Evolutionary conservation across 2,113 vertebrate species (phyloP), one percentile per base, ranked within the genome.

Genomic region (Scophthalmus maximus): DNA sequence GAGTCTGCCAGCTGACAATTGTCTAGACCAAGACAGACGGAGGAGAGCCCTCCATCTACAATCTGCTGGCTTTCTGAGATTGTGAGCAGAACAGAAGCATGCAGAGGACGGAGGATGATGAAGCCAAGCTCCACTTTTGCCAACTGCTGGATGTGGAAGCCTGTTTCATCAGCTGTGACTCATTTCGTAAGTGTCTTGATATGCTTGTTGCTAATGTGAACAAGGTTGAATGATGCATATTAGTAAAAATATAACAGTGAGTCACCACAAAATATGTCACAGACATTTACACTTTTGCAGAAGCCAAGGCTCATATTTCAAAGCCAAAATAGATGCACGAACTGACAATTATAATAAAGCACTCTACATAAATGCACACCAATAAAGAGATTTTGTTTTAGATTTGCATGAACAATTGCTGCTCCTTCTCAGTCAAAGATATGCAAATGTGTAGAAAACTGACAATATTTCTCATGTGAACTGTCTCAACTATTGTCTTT

Each of bases 1-100:
- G 59, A 34, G 78, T n/a, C 66, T 85, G 84, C 86, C 87, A 91
- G 81, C 77, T 82, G 76, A 87, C 82, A 76, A 89, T 83, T 87
- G 85, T 87, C 53, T 79, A 25, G 62, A 87, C 79, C 53, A 76
- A 61, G 72, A 87, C 66, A 79, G 85, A 87, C 7, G 32, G 76
- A 80, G 65, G 59, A 87, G 59, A 82, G 82, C 46, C 67, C 85
- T 85, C 64, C 79, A 81, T 85, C 74, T 84, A 74, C 81, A 87
- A 86, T 86, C 84, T 90, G 79, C 80, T 76, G 76, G 64, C 61
- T 86, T 76, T 68, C 69, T 68, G 66, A 80, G 71, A 79, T 85
- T 88, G 74, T 77, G 82, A 66, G 71, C 34, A 15, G 59, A 85
- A 79, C 55, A 82, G 73, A 83, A 81, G 79, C 80, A 69, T 57